Percentiles rank a stretch among this genome's conserved stretches.
These are phyloP conservation scores for Rhinichthys osculus DNA, from an alignment of 2,797 vertebrate species.

Conservation along the genomic window DNA sequence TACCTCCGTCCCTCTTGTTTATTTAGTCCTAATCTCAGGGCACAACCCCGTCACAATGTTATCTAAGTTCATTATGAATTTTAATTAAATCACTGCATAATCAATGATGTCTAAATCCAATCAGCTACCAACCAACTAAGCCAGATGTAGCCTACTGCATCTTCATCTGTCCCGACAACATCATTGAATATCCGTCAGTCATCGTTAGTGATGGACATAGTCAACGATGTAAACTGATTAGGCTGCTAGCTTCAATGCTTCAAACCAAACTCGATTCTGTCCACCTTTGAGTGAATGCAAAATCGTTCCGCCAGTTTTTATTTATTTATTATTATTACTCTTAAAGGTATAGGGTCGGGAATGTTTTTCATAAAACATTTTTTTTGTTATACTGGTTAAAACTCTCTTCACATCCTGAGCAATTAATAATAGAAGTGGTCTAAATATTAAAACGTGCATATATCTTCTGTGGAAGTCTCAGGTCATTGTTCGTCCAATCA, in stretches of 20 bases:
- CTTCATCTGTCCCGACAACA: not conserved
- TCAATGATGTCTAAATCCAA: slow-evolving; percentile 48
- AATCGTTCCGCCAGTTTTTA: not conserved
- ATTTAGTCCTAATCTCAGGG: slow-evolving; percentile 43
- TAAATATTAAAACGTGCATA: not conserved
- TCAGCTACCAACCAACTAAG: slow-evolving; percentile 24
- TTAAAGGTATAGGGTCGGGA: too few species aligned
- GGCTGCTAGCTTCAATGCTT: not conserved
- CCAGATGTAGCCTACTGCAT: not conserved
- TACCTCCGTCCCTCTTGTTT: slow-evolving; percentile 1
- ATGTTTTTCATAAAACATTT: too few species aligned
- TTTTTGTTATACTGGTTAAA: not conserved
- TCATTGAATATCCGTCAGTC: not conserved
- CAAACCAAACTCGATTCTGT: slow-evolving; percentile 5
- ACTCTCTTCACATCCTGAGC: not conserved
- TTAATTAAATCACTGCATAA: slow-evolving; percentile 57
- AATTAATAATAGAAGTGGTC: not conserved
- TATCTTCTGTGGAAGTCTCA: not conserved
- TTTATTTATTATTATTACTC: too few species aligned
- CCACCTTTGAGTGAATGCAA: slow-evolving; percentile 11
- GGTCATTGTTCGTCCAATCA: not conserved
- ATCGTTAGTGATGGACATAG: not conserved
- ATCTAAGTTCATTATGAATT: slow-evolving; percentile 50
- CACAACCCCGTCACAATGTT: slow-evolving; percentile 7
- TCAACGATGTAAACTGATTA: slow-evolving; percentile 1